Base-by-base conservation (phyloP, 2,113 vertebrate species). In the Melanotaenia duboulayi region DNA sequence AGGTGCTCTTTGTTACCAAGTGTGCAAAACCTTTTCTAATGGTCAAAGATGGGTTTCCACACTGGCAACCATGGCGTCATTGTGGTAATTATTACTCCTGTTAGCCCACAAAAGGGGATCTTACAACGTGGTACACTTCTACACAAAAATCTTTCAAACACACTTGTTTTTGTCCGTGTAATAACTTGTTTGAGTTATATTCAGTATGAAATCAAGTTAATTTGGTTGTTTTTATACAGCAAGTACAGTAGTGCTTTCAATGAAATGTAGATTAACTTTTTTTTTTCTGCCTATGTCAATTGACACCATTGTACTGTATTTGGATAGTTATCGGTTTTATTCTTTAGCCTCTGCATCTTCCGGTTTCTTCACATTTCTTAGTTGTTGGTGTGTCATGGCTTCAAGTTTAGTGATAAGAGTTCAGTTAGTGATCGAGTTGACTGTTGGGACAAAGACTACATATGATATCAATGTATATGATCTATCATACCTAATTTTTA, bases 281-380 rank as follows among this genome's bases (percentile, higher is more conserved):
- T 28, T 28, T 28, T 28, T 4, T 28, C 28, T 28, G 6, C 28
- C 28, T 28, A 28, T 35, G 4, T 35, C 1, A 35, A 35, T 7
- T 6, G 8, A 1, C 8, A 35, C 32, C 32, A 35, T 5, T 8
- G 40, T 40, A 40, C 12, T 40, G 39, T 59, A 14, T 59, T 35
- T 58, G 52, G 65, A 56, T 52, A 67, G 39, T 65, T 65, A 51
- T 16, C 48, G 17, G 23, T 39, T 51, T 23, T 51, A 44, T 65
- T 65, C 14, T 52, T 22, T 48, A 2, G 35, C 20, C 9, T 65
- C 7, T 24, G 13, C 52, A 16, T 17, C 61, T 23, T 8, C 28
- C 35, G 48, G 32, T 11, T 51, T 11, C 20, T 16, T 25, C 40
- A 12, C 8, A 28, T 51, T 51, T 65, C 13, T 39, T 65, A 32